Conservation (phyloP, 2,888 invertebrate genomes). For the Argyresthia goedartella region DNA sequence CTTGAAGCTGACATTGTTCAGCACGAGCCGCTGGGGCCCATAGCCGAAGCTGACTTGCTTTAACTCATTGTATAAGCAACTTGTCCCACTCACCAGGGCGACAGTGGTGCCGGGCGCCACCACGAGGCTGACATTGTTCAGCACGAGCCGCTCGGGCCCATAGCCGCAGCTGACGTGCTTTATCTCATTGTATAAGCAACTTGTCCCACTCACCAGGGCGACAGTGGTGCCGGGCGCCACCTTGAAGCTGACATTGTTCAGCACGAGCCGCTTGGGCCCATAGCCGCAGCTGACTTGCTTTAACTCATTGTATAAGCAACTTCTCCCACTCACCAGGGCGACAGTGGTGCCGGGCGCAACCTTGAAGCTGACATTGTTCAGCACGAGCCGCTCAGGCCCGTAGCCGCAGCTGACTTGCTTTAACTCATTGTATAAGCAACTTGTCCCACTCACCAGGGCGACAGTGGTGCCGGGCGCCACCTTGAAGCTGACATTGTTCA, state of each 20-base stretch:
- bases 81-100: too few species aligned
- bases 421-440: too few species aligned
- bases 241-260: constrained; percentile 82
- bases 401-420: too few species aligned
- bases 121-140: too few species aligned
- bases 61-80: too few species aligned
- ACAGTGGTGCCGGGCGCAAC: too few species aligned
- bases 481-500: constrained; percentile 82
- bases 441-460: constrained; percentile 72
- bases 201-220: constrained; percentile 74
- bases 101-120: too few species aligned
- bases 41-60: constrained; percentile 92
- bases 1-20: constrained; percentile 82
- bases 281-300: constrained; percentile 92
- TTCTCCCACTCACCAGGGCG: background rate
- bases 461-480: constrained; percentile 89
- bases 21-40: constrained; percentile 79
- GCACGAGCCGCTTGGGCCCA: constrained; percentile 79
- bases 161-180: too few species aligned
- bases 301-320: constrained; percentile 73
- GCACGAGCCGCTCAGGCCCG: too few species aligned
- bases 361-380: too few species aligned
- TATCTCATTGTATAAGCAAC: too few species aligned
- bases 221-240: constrained; percentile 89
- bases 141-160: too few species aligned